These are phyloP conservation scores for Parauchenoglanis ngamensis DNA, from an alignment of 2,797 vertebrate genomes.

Conservation along the genomic window DNA sequence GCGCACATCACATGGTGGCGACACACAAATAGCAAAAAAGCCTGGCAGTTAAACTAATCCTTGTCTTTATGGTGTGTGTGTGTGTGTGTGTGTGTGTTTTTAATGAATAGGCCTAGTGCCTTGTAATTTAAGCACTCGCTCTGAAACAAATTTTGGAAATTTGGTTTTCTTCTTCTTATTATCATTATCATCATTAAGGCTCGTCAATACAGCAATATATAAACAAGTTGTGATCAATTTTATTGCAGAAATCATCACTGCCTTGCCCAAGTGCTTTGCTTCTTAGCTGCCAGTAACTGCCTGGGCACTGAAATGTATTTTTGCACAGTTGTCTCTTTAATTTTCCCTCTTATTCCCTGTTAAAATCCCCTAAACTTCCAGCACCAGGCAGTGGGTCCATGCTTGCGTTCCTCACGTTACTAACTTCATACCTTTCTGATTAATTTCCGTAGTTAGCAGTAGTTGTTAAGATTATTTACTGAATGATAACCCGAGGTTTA, in stretches of 20 bases:
- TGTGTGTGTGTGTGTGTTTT: neutral
- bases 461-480: neutral
- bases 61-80: neutral
- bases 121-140: neutral
- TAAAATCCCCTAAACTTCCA: neutral
- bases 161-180: neutral
- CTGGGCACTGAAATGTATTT: too few relatives aligned
- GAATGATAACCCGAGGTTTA: neutral
- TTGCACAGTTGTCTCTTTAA: neutral
- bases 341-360: neutral
- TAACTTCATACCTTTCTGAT: neutral
- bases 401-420: neutral
- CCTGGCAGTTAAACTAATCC: neutral
- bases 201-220: neutral
- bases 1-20: slow-evolving; percentile 36
- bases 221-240: neutral
- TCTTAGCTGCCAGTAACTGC: neutral
- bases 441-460: neutral
- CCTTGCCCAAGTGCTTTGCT: neutral
- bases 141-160: neutral
- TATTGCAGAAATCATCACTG: neutral
- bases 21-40: slow-evolving; percentile 7
- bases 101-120: neutral
- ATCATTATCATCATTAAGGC: neutral
- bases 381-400: neutral